phyloP scores from a whole-genome alignment of 2,113 vertebrate genomes.

The Delphinapterus leucas region DNA sequence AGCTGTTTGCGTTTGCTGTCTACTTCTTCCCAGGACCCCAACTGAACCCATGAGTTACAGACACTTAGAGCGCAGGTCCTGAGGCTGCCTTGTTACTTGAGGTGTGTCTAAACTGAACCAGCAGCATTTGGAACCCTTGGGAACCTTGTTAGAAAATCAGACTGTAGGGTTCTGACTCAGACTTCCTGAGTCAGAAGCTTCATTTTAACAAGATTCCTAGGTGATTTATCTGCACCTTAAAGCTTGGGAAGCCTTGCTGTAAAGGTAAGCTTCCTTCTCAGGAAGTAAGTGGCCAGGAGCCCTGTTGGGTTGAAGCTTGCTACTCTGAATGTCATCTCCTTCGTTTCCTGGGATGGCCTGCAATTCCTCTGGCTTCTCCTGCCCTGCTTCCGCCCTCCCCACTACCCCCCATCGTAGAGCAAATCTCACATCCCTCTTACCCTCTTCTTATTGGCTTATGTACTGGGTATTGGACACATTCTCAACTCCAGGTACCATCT shows the following conservation, averaged over 20 bases:
- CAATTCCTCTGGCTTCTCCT: background rate
- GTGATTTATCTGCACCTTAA: background rate
- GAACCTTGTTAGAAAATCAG: background rate
- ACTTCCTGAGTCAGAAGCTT: background rate
- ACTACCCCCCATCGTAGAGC: no score
- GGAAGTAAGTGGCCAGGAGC: background rate
- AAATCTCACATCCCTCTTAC: background rate
- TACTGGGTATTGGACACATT: background rate
- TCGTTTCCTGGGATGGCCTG: background rate
- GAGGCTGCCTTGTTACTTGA: background rate
- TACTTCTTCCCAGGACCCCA: background rate
- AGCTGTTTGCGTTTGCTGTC: background rate
- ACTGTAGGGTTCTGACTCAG: background rate
- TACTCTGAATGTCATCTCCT: background rate
- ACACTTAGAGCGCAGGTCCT: background rate
- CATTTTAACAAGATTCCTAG: background rate
- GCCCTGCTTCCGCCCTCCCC: background rate
- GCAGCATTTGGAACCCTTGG: background rate
- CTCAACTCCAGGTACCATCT: background rate
- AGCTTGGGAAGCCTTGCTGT: background rate
- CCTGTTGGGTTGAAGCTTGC: background rate
- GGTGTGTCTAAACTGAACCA: background rate
- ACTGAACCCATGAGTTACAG: background rate
- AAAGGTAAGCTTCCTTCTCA: background rate
- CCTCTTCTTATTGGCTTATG: background rate